These are phyloP conservation scores for Bombyx huttoni DNA, from an alignment of 2,888 invertebrate species.

Conservation along the genomic window DNA sequence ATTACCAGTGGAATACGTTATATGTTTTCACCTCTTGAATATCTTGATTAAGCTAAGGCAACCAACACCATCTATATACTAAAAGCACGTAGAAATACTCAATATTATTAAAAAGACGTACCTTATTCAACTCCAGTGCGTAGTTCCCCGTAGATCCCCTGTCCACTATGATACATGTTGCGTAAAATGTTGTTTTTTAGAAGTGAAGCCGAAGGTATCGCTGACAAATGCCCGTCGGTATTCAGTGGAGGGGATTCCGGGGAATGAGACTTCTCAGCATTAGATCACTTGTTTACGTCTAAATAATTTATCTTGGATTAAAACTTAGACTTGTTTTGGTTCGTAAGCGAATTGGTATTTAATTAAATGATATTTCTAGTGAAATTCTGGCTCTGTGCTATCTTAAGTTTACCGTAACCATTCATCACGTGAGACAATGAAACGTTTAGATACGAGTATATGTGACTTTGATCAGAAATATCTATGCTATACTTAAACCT, in stretches of 20 bases:
- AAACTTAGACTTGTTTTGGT: not conserved
- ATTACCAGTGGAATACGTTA: too few species aligned
- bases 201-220: conserved; percentile 42
- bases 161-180: conserved; percentile 66
- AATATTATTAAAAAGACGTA: conserved; percentile 5
- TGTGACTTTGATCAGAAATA: too few species aligned
- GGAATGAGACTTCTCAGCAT: not conserved
- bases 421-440: too few species aligned
- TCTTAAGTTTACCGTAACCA: too few species aligned
- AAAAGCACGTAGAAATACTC: too few species aligned
- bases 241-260: conserved; percentile 5
- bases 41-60: too few species aligned
- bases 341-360: not conserved
- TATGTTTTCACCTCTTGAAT: too few species aligned
- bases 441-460: too few species aligned
- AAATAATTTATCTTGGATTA: not conserved
- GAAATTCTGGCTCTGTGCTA: too few species aligned
- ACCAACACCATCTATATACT: too few species aligned
- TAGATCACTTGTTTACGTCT: not conserved
- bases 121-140: conserved; percentile 31
- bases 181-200: conserved; percentile 70
- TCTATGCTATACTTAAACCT: too few species aligned
- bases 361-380: too few species aligned
- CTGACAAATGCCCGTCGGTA: conserved; percentile 60
- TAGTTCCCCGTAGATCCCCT: conserved; percentile 21